Conservation (phyloP, 1,140 invertebrate genomes). For the Eueides isabella region DNA sequence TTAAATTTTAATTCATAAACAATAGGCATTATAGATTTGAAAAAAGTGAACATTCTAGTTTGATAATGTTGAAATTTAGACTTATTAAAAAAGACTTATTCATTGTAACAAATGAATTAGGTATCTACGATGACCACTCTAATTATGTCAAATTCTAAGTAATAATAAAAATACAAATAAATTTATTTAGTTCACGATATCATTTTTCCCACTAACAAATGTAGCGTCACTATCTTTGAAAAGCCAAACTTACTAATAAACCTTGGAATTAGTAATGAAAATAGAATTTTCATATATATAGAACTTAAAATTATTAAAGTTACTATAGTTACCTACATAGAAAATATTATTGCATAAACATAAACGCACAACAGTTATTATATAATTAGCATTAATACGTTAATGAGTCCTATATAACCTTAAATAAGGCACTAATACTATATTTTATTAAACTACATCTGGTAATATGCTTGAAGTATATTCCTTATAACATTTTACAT, state of each 20-base stretch:
- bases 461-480: neutral
- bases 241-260: slow-evolving; percentile 31
- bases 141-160: neutral
- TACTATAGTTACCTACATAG: no score
- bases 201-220: neutral
- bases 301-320: no score
- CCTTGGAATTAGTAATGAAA: slow-evolving; percentile 21
- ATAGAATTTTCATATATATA: neutral
- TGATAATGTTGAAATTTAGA: neutral
- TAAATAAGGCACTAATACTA: neutral
- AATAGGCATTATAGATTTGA: neutral
- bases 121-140: neutral
- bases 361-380: no score
- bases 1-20: no score
- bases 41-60: neutral
- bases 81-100: no score
- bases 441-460: neutral
- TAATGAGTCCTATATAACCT: no score
- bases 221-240: neutral
- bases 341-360: no score
- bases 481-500: neutral
- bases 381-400: no score
- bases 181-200: neutral
- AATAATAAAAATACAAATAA: neutral
- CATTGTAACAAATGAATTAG: neutral